Evolutionary conservation across 2,113 vertebrate genomes (phyloP), one percentile per base, ranked within the genome.

Genomic region (Apodemus sylvaticus): DNA sequence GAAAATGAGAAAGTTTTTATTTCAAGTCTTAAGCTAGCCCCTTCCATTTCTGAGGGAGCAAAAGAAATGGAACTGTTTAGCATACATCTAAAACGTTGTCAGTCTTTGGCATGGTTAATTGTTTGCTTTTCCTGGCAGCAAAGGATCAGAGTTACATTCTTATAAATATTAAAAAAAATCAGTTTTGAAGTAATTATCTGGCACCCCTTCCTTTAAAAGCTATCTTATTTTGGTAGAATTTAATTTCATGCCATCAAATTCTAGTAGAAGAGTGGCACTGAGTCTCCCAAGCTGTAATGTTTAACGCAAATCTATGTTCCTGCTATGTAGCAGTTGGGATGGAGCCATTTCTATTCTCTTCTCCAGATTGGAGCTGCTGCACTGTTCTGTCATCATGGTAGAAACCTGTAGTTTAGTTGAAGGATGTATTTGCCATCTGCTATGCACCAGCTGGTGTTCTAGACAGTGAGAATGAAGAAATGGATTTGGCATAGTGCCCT

Each of bases 11-110:
- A 88, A 78, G 85, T 31, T 86, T 19, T 95, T 68, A 86, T 91
- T 94, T 96, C 90, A 90, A 51, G 39, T 71, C 71, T 26, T 74
- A 39, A n/a, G 64, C 24, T 58, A 39, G 34, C 26, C 34, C 73
- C 82, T 29, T 68, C 17, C 29, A 89, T 93, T 93, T 68, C 62
- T 74, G 53, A 70, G 42, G 39, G 51, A 48, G 58, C 26, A 5
- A 64, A 45, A 14, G 29, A 7, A 42, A 29, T 48, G 45, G 78
- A 71, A 36, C 58, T 53, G 42, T 58, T 86, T 58, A 11, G 90
- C 93, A 96, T 60, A 12, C 73, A 55, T 86, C 89, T 92, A 10
- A 81, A 48, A 36, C 24, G 55, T 42, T 45, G 96, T 96, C 97
- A 74, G 94, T 93, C 95, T 95, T 85, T 22, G 85, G 55, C 48